Evolutionary conservation across 1,140 invertebrate species (phyloP), one percentile per base, ranked within the genome.

Genomic region (Eciton burchellii): DNA sequence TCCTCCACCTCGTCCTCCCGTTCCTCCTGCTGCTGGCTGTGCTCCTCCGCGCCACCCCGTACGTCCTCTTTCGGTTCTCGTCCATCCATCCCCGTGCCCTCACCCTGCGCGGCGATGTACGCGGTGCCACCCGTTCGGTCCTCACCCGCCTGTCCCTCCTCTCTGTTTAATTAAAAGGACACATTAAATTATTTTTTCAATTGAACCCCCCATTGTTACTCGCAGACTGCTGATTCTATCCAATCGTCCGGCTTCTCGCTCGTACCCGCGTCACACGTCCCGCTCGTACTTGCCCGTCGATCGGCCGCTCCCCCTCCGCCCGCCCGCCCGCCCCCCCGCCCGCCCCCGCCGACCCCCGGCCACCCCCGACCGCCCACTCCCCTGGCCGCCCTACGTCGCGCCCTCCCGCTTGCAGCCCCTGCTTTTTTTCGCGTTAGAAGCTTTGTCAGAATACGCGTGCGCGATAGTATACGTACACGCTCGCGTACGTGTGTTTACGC

Each of bases 111-210:
- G 84, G 72, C 74, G 74, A 21, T 79, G 63, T 79, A 79, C 74
- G 74, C 74, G 77, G 84, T 81, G 65, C 84, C 85, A 74, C 88
- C 86, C 72, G 86, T 85, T 85, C 87, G 87, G 84, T 89, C 89
- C 89, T 84, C 91, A 81, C 83, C 87, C 87, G 72, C 83, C 88
- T 87, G 85, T 89, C 89, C 90, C 89, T 89, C 89, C 90, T 93
- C 92, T 93, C 92, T 93, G 92, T 93, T 93, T 93, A 93, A 93
- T 93, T 93, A 93, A 93, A 93, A 93, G 92, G 92, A 93, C 92
- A 93, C 92, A 93, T 93, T 93, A 93, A 93, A 93, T 93, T 93
- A 93, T 93, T 93, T 93, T 93, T 93, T 93, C 92, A 93, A 93
- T 93, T 92, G 92, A 93, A 93, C 92, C 92, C 91, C 90, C 91